Evolutionary conservation across 2,113 vertebrate genomes (phyloP), one percentile per base, ranked within the genome.

Genomic region (Zosterops pallidus): DNA sequence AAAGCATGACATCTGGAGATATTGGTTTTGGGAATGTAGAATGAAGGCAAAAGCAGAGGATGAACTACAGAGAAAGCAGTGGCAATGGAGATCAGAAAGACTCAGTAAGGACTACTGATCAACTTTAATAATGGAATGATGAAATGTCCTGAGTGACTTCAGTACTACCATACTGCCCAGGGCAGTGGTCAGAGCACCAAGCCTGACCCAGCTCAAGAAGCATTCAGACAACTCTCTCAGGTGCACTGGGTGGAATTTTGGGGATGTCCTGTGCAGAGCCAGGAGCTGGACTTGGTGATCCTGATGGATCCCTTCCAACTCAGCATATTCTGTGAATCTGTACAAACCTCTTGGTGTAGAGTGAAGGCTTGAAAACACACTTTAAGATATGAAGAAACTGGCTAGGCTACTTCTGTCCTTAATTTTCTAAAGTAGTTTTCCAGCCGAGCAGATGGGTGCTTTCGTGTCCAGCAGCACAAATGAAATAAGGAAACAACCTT

Each of bases 151-250:
- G 31, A 33, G 42, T 90, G 33, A 35, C 17, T 50, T 62, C 46
- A 84, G 21, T 37, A 46, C 28, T 41, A 52, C 62, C 24, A 7
- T 6, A 37, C 26, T 76, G 25, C 55, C 67, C 46, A 52, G 18
- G 55, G 18, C 72, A 77, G 46, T 39, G 63, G 12, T 18, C 55
- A 62, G 5, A 78, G 33, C 28, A 28, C 39, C 39, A 53, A 26
- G 39, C 55, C 64, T 62, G 72, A 46, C 39, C 8, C 46, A 23
- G 26, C 9, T 60, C 8, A 39, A 52, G 63, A 46, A 60, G 33
- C 0, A 0, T 60, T 46, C 2, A 6, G 26, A 46, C 37, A 68
- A 31, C 0, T 2, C 37, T 44, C 4, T 37, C 17, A 44, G 37
- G 37, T 6, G 9, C 26, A 37, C 63, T 23, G 53, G 21, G 4